A percentile compares a stretch with the other conserved stretches of the same genome.
phyloP scores from a whole-genome alignment of 2,888 invertebrate genomes.

The Drosophila multiciliata region DNA sequence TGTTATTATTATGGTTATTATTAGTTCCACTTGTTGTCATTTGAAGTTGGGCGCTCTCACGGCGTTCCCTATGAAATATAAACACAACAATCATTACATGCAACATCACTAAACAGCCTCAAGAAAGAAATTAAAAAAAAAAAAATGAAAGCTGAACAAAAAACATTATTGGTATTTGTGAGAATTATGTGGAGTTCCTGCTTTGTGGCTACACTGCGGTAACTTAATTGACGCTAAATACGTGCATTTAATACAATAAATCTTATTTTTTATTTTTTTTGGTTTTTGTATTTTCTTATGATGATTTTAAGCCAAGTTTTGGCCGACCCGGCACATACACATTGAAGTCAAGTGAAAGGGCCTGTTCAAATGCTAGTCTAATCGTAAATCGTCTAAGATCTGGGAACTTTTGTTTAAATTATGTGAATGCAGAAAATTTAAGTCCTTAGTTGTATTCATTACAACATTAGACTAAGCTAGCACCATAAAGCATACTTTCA shows the following conservation, averaged over 20 bases:
- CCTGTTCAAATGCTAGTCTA: constrained; percentile 47
- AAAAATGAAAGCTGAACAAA: constrained; percentile 67
- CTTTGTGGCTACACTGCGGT: constrained; percentile 55
- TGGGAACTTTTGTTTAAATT: constrained; percentile 27
- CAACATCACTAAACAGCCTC: constrained; percentile 19
- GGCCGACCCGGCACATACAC: constrained; percentile 67
- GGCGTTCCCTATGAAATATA: constrained; percentile 70
- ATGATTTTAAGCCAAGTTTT: constrained; percentile 55
- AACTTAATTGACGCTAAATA: constrained; percentile 79
- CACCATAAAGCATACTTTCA: constrained; percentile 12
- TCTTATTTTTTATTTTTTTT: constrained; percentile 48
- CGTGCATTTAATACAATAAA: constrained; percentile 77
- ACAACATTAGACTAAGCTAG: background rate
- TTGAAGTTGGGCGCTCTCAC: constrained; percentile 70
- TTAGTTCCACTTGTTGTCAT: constrained; percentile 69
- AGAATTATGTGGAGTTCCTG: constrained; percentile 78
- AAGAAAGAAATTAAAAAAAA: constrained; percentile 20
- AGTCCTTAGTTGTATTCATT: constrained; percentile 56
- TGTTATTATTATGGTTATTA: constrained; percentile 80
- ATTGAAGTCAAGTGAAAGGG: constrained; percentile 66
- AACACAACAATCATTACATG: constrained; percentile 75
- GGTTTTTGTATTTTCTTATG: constrained; percentile 28
- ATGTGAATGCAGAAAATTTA: constrained; percentile 44
- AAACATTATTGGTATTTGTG: constrained; percentile 75
- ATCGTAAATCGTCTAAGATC: constrained; percentile 32